Evolutionary conservation across 2,888 invertebrate species (phyloP).

Genomic region (Cataglyphis rosenhaueri): DNA sequence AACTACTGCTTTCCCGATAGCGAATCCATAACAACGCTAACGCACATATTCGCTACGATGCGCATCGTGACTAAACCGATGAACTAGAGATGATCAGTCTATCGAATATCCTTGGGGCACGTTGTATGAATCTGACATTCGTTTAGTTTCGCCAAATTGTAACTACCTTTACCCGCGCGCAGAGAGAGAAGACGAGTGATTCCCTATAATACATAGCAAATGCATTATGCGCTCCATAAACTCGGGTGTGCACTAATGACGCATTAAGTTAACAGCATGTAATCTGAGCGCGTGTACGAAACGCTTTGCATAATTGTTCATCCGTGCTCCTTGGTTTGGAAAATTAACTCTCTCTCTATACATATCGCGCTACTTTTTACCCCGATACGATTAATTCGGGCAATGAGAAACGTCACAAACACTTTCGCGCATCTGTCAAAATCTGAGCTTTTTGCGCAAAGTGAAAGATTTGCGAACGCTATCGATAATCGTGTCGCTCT

Average conservation of each 20-base stretch:
- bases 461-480: neutral
- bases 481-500: neutral
- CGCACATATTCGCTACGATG: conserved; percentile 7
- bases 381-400: conserved; percentile 9
- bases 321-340: conserved; percentile 34
- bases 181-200: conserved; percentile 38
- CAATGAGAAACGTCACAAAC: neutral
- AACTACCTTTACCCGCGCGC: conserved; percentile 29
- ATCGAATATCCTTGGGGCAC: conserved; percentile 71
- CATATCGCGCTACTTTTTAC: conserved; percentile 33
- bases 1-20: conserved; percentile 25
- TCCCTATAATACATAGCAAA: conserved; percentile 41
- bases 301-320: conserved; percentile 46
- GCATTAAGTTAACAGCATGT: conserved; percentile 43
- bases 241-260: conserved; percentile 36
- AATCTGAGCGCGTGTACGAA: conserved; percentile 35
- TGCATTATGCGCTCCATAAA: conserved; percentile 50
- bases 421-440: neutral
- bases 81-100: conserved; percentile 61
- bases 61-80: conserved; percentile 47
- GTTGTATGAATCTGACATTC: conserved; percentile 67
- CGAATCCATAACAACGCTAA: conserved; percentile 36
- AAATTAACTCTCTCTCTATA: conserved; percentile 40
- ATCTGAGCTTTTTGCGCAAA: neutral
- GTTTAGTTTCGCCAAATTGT: conserved; percentile 59